Conservation (phyloP, 2,113 vertebrate species). For the Vulpes vulpes region DNA sequence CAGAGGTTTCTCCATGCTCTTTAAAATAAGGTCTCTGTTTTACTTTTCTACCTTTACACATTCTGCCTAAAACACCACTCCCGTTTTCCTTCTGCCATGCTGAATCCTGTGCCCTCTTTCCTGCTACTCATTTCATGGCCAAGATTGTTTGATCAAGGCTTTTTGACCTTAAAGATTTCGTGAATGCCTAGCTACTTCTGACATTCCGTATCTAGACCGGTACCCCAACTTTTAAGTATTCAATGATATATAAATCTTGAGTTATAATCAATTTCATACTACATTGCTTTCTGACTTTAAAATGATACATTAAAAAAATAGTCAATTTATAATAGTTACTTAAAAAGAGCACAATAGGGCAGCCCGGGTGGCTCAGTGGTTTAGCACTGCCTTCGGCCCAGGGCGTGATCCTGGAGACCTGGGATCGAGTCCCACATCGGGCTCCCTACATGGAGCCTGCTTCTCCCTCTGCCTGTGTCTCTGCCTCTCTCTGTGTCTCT, state of each 20-base stretch:
- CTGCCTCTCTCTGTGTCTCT: too few relatives aligned
- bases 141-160: background rate
- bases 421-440: too few relatives aligned
- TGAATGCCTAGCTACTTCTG: background rate
- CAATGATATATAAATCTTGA: background rate
- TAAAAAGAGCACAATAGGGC: background rate
- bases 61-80: background rate
- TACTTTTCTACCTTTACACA: background rate
- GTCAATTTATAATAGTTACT: background rate
- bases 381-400: too few relatives aligned
- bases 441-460: too few relatives aligned
- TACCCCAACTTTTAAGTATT: background rate
- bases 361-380: too few relatives aligned
- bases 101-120: background rate
- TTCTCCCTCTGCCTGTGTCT: too few relatives aligned
- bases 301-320: slow-evolving; percentile 19
- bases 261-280: slow-evolving; percentile 36
- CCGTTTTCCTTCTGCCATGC: background rate
- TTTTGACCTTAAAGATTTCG: background rate
- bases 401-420: too few relatives aligned
- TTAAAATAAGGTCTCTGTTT: background rate
- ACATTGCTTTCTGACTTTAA: slow-evolving; percentile 37
- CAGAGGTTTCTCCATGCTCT: background rate
- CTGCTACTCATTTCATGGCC: background rate
- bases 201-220: background rate